These are phyloP conservation scores for Pseudomyrmex cubaensis DNA, from an alignment of 1,140 invertebrate species.

Conservation along the genomic window DNA sequence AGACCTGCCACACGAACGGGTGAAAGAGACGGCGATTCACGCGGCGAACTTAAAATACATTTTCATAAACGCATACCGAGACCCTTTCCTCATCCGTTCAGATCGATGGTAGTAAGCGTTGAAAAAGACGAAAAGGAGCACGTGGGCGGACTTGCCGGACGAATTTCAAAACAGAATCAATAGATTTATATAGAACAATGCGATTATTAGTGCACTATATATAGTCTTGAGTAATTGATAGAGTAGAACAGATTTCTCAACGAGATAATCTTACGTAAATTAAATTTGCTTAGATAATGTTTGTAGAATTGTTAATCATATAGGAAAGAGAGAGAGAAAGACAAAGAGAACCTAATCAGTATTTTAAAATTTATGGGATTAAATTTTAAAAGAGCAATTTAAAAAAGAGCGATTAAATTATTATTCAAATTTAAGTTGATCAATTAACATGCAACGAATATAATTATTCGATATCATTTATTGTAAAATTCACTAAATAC, in stretches of 20 bases:
- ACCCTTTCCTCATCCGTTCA: too few relatives aligned
- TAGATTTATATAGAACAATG: slow-evolving; percentile 18
- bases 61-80: slow-evolving; percentile 28
- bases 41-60: slow-evolving; percentile 46
- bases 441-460: too few relatives aligned
- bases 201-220: neutral
- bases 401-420: too few relatives aligned
- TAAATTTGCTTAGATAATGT: neutral
- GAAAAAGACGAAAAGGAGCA: neutral
- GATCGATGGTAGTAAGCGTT: neutral
- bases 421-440: too few relatives aligned
- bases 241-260: neutral
- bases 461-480: too few relatives aligned
- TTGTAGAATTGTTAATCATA: neutral
- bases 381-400: too few relatives aligned
- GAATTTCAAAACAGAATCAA: slow-evolving; percentile 5
- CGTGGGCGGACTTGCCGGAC: neutral
- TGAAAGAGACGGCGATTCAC: slow-evolving; percentile 53
- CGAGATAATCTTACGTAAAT: neutral
- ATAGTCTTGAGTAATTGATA: slow-evolving; percentile 4
- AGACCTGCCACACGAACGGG: slow-evolving; percentile 63
- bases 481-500: too few relatives aligned
- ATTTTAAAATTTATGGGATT: too few relatives aligned
- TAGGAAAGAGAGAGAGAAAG: neutral
- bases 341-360: too few relatives aligned